Conservation (phyloP, 2,113 vertebrate genomes). For the Madoqua kirkii region DNA sequence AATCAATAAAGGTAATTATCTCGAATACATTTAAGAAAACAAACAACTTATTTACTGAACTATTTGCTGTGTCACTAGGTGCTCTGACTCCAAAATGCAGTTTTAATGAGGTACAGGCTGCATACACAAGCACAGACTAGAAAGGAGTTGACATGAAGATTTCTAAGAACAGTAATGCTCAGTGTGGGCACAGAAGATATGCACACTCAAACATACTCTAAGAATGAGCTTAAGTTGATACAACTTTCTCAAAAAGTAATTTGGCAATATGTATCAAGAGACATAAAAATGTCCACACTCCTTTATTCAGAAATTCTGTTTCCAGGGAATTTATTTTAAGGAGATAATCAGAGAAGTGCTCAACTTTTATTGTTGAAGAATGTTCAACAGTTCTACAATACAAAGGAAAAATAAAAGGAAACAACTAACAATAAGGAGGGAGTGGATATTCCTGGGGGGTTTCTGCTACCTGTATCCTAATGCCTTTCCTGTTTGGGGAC, state of each 20-base stretch:
- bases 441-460: background rate
- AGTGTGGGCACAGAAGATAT: accelerated
- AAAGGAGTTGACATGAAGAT: background rate
- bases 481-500: background rate
- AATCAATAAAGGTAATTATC: constrained; percentile 65
- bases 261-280: background rate
- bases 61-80: background rate
- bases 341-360: background rate
- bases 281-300: background rate
- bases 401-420: background rate
- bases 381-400: background rate
- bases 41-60: constrained; percentile 49
- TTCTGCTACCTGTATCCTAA: background rate
- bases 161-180: background rate
- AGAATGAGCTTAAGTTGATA: background rate
- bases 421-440: background rate
- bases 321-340: background rate
- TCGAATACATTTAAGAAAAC: constrained; percentile 46
- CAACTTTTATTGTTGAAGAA: background rate
- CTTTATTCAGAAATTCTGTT: constrained; percentile 7
- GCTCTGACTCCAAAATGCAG: constrained; percentile 9
- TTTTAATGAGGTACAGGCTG: background rate
- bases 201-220: no score
- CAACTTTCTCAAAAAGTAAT: background rate
- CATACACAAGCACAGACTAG: background rate